These are phyloP conservation scores for Ardeotis arabs DNA, from an alignment of 2,113 vertebrate species.

Conservation along the genomic window DNA sequence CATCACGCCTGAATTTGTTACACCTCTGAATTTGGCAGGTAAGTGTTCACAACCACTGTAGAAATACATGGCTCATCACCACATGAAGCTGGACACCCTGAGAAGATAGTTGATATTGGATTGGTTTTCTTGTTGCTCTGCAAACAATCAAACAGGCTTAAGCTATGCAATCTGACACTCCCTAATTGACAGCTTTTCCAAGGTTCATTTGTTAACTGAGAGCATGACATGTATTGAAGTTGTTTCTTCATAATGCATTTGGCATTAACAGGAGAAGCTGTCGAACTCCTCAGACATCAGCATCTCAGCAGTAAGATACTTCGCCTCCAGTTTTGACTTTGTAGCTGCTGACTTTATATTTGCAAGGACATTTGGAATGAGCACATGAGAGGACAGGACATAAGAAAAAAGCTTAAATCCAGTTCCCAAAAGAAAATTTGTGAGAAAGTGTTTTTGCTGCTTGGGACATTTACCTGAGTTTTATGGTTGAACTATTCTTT, in stretches of 20 bases:
- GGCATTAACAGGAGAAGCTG: conserved; percentile 38
- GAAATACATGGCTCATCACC: not conserved
- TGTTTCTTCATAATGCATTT: conserved; percentile 58
- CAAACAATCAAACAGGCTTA: conserved; percentile 5
- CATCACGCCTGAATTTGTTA: not conserved
- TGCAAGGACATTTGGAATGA: not conserved
- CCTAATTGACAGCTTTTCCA: conserved; percentile 51
- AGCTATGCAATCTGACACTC: not conserved
- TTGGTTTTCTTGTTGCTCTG: conserved; percentile 4
- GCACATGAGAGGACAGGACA: not conserved
- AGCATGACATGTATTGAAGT: conserved; percentile 43
- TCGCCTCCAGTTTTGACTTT: not conserved
- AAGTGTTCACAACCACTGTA: not conserved
- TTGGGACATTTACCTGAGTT: not conserved
- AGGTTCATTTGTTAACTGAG: conserved; percentile 61
- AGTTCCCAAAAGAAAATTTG: not conserved
- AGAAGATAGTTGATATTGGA: not conserved
- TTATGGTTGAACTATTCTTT: not conserved
- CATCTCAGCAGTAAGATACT: not conserved
- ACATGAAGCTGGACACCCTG: not conserved
- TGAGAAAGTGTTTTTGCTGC: not conserved
- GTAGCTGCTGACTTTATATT: not conserved
- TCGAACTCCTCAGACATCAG: not conserved
- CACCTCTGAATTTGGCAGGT: not conserved
- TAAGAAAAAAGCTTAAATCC: not conserved